Conservation (phyloP, 2,113 vertebrate species). For the Spheniscus mendiculus region DNA sequence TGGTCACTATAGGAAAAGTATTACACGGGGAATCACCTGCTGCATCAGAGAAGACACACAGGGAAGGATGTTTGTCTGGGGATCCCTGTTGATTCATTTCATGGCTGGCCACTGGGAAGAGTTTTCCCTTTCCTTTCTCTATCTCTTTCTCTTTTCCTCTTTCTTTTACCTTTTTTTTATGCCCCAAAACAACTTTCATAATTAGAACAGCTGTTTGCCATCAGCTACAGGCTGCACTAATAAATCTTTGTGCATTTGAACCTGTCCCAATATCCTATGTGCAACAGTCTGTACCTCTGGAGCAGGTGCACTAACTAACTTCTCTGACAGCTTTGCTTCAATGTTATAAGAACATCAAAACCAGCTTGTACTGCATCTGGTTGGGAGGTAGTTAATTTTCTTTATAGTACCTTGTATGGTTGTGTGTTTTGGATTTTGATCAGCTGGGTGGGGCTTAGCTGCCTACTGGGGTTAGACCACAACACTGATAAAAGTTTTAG, state of each 20-base stretch:
- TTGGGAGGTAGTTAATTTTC: not conserved
- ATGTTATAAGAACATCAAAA: not conserved
- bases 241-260: not conserved
- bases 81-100: not conserved
- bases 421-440: not conserved
- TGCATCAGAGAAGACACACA: not conserved
- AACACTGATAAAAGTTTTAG: not conserved
- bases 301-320: not conserved
- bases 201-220: not conserved
- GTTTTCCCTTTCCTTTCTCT: not conserved
- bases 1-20: not conserved
- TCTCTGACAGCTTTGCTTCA: not conserved
- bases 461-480: not conserved
- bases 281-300: not conserved
- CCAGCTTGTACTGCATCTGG: not conserved
- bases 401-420: not conserved
- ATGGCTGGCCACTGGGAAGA: not conserved
- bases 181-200: not conserved
- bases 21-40: fast-evolving
- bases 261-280: not conserved
- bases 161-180: fast-evolving
- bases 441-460: not conserved
- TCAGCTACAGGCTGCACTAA: not conserved
- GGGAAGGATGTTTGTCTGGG: not conserved
- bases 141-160: not conserved